A percentile compares a stretch with the other conserved stretches of the same genome.
These are phyloP conservation scores for Drosophila kuntzei DNA, from an alignment of 2,888 invertebrate species.

Conservation along the genomic window DNA sequence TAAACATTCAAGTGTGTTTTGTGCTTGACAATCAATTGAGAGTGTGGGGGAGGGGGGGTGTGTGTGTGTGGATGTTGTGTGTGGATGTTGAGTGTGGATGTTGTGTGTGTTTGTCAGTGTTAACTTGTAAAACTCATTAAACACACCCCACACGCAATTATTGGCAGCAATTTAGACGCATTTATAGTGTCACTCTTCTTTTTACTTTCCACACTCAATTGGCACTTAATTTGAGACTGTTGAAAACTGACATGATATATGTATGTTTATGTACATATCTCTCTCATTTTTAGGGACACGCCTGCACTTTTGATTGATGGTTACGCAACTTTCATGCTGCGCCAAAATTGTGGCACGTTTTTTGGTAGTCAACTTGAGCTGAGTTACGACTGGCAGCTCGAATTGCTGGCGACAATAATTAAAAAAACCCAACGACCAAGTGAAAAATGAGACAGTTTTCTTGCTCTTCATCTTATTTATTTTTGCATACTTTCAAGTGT, in stretches of 20 bases:
- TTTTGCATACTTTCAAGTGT: slow-evolving; percentile 10
- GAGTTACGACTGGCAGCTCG: slow-evolving; percentile 54
- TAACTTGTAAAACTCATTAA: slow-evolving; percentile 69
- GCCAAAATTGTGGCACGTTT: slow-evolving; percentile 21
- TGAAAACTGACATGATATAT: slow-evolving; percentile 50
- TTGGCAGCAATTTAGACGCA: slow-evolving; percentile 37
- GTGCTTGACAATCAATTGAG: slow-evolving; percentile 6
- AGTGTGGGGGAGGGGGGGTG: too few species aligned
- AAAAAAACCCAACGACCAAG: slow-evolving; percentile 24
- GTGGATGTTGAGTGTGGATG: too few species aligned
- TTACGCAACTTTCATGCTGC: slow-evolving; percentile 50
- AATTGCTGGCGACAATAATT: slow-evolving; percentile 52
- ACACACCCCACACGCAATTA: slow-evolving; percentile 53
- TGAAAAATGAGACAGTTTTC: slow-evolving; percentile 56
- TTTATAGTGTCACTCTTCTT: slow-evolving; percentile 5
- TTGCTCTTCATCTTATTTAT: background rate
- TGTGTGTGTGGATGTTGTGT: background rate
- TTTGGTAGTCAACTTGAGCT: slow-evolving; percentile 40
- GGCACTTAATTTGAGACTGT: slow-evolving; percentile 66
- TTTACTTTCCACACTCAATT: slow-evolving; percentile 4
- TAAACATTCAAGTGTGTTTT: slow-evolving; percentile 1
- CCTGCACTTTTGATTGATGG: slow-evolving; percentile 68
- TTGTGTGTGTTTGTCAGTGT: slow-evolving; percentile 20
- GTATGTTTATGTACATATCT: slow-evolving; percentile 1
- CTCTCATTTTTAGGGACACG: slow-evolving; percentile 36